Evolutionary conservation across 2,797 vertebrate species (phyloP), one percentile per base, ranked within the genome.

Genomic region (Coregonus sp.): DNA sequence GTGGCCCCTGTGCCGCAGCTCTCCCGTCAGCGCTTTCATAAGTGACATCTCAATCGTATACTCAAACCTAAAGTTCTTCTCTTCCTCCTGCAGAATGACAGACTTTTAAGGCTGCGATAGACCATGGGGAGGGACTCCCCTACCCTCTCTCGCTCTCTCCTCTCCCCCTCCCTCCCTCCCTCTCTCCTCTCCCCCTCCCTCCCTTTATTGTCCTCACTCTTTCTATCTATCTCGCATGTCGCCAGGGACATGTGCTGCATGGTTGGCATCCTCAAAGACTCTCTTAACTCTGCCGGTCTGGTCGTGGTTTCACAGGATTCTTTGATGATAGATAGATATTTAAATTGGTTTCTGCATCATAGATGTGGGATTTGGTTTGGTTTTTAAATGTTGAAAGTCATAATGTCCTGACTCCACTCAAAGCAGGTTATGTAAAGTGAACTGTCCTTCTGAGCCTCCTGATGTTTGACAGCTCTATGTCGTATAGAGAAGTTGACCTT

Each of bases 251-350:
- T 47, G 9, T 47, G 7, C 40, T 47, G 40, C 2, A 47, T 63
- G 59, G 20, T 25, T 63, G 59, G 71, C 74, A 77, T 84, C 65
- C 25, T 76, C 74, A 79, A 81, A 78, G 37, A 76, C 40, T 11
- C 77, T 20, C 20, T 29, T 9, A 1, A 47, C 74, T 70, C 37
- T 51, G n/a, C 9, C 16, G 35, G 74, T 50, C 63, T 72, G 67
- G 40, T 37, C 74, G 2, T 14, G 59, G 29, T 56, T 65, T 79
- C 66, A 18, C 4, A 15, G 0, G 4, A 71, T 29, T 15, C 20
- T 75, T n/a, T 66, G 66, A 72, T 78, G 40, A 18, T 47, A 51
- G 51, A 68, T 59, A 63, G 54, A 69, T 72, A 54, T 71, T 75
- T 70, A 59, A 54, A 63, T 74, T 29, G 15, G 29, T 75, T 70